Conservation (phyloP, 2,888 invertebrate genomes). For the Agelastica alni region DNA sequence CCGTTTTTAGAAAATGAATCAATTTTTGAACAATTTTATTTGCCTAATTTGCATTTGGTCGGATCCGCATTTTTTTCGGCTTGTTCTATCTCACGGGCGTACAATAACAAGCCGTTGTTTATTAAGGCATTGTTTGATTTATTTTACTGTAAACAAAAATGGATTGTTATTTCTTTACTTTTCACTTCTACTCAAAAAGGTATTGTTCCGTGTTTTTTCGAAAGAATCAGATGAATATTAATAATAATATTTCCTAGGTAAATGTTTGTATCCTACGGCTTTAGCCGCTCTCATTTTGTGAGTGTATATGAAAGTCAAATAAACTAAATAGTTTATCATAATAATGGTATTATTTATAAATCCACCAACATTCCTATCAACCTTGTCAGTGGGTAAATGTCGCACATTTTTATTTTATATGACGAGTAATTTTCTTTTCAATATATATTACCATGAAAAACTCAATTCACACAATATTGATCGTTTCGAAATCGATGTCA, state of each 20-base stretch:
- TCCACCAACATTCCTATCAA: constrained; percentile 8
- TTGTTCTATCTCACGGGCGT: not conserved
- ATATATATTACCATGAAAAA: not conserved
- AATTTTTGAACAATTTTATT: no score
- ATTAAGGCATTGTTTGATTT: constrained; percentile 9
- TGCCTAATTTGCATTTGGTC: no score
- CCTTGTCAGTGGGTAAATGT: constrained; percentile 14
- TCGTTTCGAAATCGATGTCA: not conserved
- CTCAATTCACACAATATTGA: constrained; percentile 6
- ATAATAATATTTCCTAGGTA: constrained; percentile 61
- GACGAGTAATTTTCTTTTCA: constrained; percentile 6
- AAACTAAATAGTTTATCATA: constrained; percentile 61
- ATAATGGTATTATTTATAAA: constrained; percentile 31
- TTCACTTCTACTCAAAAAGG: constrained; percentile 12
- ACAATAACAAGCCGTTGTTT: not conserved
- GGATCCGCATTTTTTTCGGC: no score
- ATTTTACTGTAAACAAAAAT: constrained; percentile 16
- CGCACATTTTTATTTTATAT: constrained; percentile 5
- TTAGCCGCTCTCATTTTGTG: constrained; percentile 60
- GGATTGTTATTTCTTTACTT: constrained; percentile 21
- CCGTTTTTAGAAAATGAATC: no score
- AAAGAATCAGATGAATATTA: constrained; percentile 56
- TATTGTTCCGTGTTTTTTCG: constrained; percentile 51
- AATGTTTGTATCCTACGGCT: constrained; percentile 61
- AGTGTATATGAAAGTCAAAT: constrained; percentile 61